These are phyloP conservation scores for Dasypus novemcinctus DNA, from an alignment of 2,113 vertebrate species.

Conservation along the genomic window DNA sequence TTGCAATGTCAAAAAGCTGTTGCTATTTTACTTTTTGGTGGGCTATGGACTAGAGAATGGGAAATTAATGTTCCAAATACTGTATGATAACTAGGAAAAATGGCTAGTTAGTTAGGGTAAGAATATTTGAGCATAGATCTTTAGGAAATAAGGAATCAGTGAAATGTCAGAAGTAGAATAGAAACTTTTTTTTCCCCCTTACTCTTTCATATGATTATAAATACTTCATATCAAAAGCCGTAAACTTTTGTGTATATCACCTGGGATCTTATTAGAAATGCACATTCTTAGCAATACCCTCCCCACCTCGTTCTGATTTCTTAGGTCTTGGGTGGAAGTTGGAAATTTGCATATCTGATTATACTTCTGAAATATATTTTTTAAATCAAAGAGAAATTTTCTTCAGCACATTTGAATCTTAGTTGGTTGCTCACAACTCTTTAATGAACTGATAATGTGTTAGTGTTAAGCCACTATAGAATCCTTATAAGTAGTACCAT, in stretches of 20 bases:
- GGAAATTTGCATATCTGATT: not conserved
- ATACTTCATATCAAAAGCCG: conserved; percentile 3
- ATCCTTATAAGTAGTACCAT: not conserved
- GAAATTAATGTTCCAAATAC: conserved; percentile 33
- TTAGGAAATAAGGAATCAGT: conserved; percentile 6
- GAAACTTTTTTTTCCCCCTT: not conserved
- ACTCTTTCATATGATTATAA: not conserved
- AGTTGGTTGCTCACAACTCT: not conserved
- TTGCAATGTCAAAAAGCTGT: conserved; percentile 20
- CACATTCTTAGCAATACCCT: not conserved
- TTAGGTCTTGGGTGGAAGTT: not conserved
- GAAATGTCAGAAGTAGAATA: conserved; percentile 21
- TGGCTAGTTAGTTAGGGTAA: not conserved
- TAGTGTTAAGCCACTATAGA: not conserved
- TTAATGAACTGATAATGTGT: not conserved
- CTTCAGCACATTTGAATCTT: not conserved
- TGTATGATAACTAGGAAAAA: not conserved
- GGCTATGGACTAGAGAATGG: not conserved
- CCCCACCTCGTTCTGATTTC: not conserved
- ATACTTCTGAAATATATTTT: conserved; percentile 36
- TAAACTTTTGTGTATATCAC: not conserved
- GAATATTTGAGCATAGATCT: not conserved
- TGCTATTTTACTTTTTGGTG: conserved; percentile 10
- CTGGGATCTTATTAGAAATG: conserved; percentile 11
- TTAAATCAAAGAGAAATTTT: not conserved